Conservation (phyloP, 2,888 invertebrate species). For the Coenonympha arcania region DNA sequence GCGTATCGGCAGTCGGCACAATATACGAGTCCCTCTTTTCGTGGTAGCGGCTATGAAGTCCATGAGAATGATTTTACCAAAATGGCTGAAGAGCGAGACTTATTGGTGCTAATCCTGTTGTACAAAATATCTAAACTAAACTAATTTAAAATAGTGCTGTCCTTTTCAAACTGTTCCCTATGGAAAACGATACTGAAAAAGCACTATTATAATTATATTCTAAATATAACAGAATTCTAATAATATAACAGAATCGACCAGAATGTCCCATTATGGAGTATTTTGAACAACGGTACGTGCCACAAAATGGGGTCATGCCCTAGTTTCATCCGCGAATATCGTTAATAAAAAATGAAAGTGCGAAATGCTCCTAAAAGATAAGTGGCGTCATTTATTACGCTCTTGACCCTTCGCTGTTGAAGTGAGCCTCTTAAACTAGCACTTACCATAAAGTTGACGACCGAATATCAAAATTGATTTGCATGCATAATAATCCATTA, state of each 20-base stretch:
- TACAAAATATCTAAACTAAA: no score
- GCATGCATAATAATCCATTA: no score
- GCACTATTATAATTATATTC: no score
- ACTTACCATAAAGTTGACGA: constrained; percentile 7
- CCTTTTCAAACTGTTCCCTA: no score
- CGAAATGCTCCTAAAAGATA: constrained; percentile 12
- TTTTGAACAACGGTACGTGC: constrained; percentile 7
- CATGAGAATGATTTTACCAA: not conserved
- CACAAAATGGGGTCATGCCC: constrained; percentile 19
- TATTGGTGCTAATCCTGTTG: no score
- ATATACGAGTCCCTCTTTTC: no score
- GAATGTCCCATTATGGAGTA: constrained; percentile 7
- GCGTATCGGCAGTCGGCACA: not conserved
- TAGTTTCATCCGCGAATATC: constrained; percentile 5
- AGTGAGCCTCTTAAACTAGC: constrained; percentile 27
- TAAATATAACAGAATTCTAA: no score
- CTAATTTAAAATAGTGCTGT: no score
- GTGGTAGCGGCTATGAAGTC: constrained; percentile 19
- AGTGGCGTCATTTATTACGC: constrained; percentile 12
- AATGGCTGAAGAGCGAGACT: not conserved
- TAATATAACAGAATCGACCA: no score
- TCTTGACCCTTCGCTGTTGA: constrained; percentile 9
- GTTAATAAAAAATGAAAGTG: constrained; percentile 13
- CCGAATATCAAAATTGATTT: no score
- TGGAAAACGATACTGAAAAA: no score